Base-by-base conservation (phyloP, 2,113 vertebrate genomes). In the Ibidorhyncha struthersii region DNA sequence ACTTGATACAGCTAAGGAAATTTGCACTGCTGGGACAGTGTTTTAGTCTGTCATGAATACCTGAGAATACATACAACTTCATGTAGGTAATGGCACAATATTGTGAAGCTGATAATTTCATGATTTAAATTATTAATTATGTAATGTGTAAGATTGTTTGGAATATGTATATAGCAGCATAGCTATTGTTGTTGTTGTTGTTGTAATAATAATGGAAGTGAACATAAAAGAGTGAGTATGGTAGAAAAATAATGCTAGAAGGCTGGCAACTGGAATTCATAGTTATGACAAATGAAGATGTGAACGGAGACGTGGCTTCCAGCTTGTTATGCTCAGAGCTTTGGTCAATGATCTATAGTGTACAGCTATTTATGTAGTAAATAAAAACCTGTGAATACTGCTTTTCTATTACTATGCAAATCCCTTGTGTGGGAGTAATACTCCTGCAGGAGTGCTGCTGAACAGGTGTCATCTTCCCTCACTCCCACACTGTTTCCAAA, bases 401-500 rank as follows among this genome's bases (percentile, higher is more conserved):
- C 16, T 87, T 85, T 94, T 73, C 66, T 69, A n/a, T 89, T 85
- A 66, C 58, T 65, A 55, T 66, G 82, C 55, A 80, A 95, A 95
- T 96, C 67, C 63, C 32, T 79, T 77, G 40, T 50, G 81, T 93
- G 71, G 91, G 91, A 93, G 49, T 73, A 80, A 52, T 56, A 45
- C 72, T 94, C 1, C 62, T 82, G 66, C 53, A 77, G 36, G 40
- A 92, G 32, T 65, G 70, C 22, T 69, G 23, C 63, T 72, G 77
- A 95, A 19, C 86, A 94, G 86, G 89, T 94, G 86, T 78, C 89
- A 73, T 82, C 76, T 41, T 72, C 74, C 81, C 62, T 78, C 83
- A 30, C 61, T 62, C 89, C 81, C 71, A 91, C 93, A 17, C 59
- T 3, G 2, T 72, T 87, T 65, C 73, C 84, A 91, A 76, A 89